Evolutionary conservation across 2,113 vertebrate species (phyloP), one percentile per base, ranked within the genome.

Genomic region (Oceanodroma tethys): DNA sequence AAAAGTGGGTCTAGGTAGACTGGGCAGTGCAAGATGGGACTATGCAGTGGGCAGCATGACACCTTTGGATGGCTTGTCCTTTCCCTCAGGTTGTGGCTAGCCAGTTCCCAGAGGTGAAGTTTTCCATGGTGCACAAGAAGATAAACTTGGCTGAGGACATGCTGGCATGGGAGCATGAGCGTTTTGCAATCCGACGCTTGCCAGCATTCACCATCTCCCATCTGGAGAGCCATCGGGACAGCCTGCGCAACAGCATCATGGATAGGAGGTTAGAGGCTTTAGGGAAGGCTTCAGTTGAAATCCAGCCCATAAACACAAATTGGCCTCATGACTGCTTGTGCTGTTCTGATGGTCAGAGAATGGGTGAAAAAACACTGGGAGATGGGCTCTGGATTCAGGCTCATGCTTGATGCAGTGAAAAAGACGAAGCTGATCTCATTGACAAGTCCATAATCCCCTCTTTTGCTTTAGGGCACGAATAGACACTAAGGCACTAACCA

Each of bases 71-170:
- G 38, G 22, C 36, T 82, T 85, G 3, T 53, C 32, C 16, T 86
- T 26, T 80, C 19, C 15, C 45, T 79, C 97, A 99, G 99, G 99
- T 99, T 82, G 96, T 98, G 1, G 50, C 97, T 4, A 98, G 97
- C 95, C 99, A 99, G 96, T 99, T 99, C 95, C 99, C 99, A 0
- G 99, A 99, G 73, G 98, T 99, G 40, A 99, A 98, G 94, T 99
- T 99, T 94, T 99, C 99, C 88, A 99, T 99, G 99, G 99, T 99
- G 79, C 99, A 99, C 98, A 99, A 99, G 98, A 99, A 99, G 96
- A 99, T 99, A 96, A 99, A 99, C 98, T 97, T 99, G 96, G 99
- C 99, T 0, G 99, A 99, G 16, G 99, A 99, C 94, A 99, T 99
- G 94, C 97, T 99, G 98, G 99, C 99, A 1, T 99, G 99, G 99